Evolutionary conservation across 2,113 vertebrate species (phyloP).

Genomic region (Ictalurus punctatus): DNA sequence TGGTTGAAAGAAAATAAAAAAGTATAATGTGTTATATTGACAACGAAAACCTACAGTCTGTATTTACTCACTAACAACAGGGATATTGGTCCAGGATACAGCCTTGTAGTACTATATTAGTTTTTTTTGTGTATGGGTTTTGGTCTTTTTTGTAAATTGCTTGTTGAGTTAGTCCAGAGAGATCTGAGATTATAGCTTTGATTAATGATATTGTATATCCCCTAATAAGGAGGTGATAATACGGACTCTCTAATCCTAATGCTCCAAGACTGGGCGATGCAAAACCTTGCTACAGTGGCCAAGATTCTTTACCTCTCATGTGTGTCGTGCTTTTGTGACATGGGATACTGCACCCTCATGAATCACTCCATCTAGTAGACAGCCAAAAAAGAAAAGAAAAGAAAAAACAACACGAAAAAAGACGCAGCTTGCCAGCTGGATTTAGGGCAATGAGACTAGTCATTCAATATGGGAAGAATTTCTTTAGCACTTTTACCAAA

Average conservation of each 20-base stretch:
- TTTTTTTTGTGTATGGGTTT: neutral
- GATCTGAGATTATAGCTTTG: constrained; percentile 57
- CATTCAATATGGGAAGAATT: constrained; percentile 72
- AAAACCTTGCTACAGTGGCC: constrained; percentile 68
- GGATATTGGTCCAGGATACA: neutral
- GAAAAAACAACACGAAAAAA: constrained; percentile 31
- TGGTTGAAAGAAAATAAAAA: neutral
- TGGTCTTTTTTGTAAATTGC: neutral
- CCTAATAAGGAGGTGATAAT: constrained; percentile 66
- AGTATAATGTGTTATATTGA: no score
- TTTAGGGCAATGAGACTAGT: constrained; percentile 69
- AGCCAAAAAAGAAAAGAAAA: constrained; percentile 22
- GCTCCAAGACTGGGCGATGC: constrained; percentile 63
- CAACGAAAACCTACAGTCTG: neutral
- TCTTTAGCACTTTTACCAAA: constrained; percentile 62
- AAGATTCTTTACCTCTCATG: constrained; percentile 71
- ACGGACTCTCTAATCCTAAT: constrained; percentile 69
- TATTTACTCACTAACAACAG: neutral
- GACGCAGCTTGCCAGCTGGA: constrained; percentile 50
- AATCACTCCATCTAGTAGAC: constrained; percentile 59
- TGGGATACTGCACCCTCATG: constrained; percentile 65
- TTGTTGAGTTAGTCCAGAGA: neutral
- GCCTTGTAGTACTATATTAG: neutral
- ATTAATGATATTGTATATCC: constrained; percentile 45
- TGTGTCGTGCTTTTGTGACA: constrained; percentile 79